Evolutionary conservation across 2,888 invertebrate species (phyloP).

Genomic region (Thyatira batis): DNA sequence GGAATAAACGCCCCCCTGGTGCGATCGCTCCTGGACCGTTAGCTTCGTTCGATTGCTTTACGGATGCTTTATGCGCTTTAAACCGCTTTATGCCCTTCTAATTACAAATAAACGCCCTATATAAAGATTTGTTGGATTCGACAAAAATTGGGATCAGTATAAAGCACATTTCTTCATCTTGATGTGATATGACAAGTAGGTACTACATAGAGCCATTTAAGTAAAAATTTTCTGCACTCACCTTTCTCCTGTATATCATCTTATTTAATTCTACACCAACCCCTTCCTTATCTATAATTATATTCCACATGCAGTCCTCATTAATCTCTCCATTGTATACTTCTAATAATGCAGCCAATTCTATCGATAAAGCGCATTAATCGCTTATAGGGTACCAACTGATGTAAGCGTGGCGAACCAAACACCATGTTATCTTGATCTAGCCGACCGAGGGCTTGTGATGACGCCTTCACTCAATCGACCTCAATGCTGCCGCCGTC

Average conservation of each 20-base stretch:
- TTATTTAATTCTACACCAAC: no score
- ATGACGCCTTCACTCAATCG: neutral
- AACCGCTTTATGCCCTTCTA: neutral
- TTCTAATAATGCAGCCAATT: neutral
- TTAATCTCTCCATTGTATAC: neutral
- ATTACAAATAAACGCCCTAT: no score
- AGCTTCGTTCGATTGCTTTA: constrained; percentile 2
- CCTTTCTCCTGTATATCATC: no score
- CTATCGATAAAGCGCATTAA: neutral
- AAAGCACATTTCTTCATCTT: no score
- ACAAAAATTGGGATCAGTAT: neutral
- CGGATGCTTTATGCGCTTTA: neutral
- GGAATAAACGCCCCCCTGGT: constrained; percentile 26
- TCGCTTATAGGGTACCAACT: no score
- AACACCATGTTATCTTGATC: neutral
- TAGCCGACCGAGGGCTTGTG: neutral
- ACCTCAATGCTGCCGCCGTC: neutral
- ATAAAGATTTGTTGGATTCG: neutral
- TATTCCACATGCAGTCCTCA: no score
- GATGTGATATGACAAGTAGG: no score
- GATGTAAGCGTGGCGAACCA: neutral
- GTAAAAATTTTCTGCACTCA: no score
- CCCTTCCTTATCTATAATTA: no score
- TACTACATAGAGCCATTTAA: no score
- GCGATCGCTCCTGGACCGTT: constrained; percentile 26